A percentile compares a stretch with the other conserved stretches of the same genome.
These are phyloP conservation scores for Melanotaenia parkinsoni DNA, from an alignment of 2,797 vertebrate genomes.

Conservation along the genomic window DNA sequence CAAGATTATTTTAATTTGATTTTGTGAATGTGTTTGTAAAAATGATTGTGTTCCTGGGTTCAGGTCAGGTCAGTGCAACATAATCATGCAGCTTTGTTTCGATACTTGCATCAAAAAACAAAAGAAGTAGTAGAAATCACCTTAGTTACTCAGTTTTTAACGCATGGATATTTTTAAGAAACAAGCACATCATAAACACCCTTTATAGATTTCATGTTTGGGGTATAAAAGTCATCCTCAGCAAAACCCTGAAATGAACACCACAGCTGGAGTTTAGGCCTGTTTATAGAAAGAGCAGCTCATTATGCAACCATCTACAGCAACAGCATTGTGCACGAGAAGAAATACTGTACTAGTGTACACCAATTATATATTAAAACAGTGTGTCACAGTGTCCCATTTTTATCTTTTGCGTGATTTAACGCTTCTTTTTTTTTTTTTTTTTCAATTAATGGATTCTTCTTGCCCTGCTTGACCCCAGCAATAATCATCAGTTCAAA, in stretches of 20 bases:
- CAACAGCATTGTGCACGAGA: slow-evolving; percentile 16
- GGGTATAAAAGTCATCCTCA: slow-evolving; percentile 24
- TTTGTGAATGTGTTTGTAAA: not conserved
- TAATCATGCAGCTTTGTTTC: slow-evolving; percentile 5
- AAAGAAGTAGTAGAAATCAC: slow-evolving; percentile 9
- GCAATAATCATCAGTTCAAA: not conserved
- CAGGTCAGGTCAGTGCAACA: slow-evolving; percentile 4
- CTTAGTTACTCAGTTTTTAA: slow-evolving; percentile 15
- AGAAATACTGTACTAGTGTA: slow-evolving; percentile 8
- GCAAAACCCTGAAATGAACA: slow-evolving; percentile 28
- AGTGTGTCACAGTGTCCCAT: slow-evolving; percentile 14
- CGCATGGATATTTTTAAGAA: slow-evolving; percentile 13
- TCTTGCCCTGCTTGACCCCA: not conserved
- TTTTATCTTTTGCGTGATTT: not conserved
- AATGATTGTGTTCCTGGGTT: slow-evolving; percentile 14
- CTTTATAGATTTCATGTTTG: slow-evolving; percentile 42
- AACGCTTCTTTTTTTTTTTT: not conserved
- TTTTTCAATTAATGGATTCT: not conserved
- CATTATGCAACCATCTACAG: slow-evolving; percentile 31
- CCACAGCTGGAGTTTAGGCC: slow-evolving; percentile 39
- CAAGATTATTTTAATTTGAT: not conserved
- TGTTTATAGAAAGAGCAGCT: slow-evolving; percentile 19
- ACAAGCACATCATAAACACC: slow-evolving; percentile 41
- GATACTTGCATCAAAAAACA: slow-evolving; percentile 16
- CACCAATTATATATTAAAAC: slow-evolving; percentile 7